Evolutionary conservation across 2,888 invertebrate species (phyloP).

Genomic region (Eurytoma adleriae): DNA sequence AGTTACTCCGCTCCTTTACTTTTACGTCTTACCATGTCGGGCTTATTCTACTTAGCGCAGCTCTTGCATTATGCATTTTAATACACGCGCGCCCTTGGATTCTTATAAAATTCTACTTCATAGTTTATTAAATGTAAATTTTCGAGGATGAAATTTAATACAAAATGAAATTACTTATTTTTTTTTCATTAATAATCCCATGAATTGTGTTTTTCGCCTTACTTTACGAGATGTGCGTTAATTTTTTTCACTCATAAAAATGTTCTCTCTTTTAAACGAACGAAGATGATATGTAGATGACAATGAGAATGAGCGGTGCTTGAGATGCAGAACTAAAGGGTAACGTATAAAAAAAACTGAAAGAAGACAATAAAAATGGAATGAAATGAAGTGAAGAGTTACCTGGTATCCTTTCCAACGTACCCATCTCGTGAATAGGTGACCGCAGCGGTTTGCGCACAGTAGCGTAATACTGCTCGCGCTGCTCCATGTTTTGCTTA

Average conservation of each 20-base stretch:
- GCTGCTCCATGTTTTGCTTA: constrained; percentile 75
- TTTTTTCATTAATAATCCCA: background rate
- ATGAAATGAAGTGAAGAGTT: constrained; percentile 54
- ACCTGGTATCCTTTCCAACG: constrained; percentile 75
- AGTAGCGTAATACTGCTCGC: constrained; percentile 75
- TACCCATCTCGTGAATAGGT: constrained; percentile 77
- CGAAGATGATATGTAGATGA: background rate
- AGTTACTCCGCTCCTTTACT: too few species aligned
- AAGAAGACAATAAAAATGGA: constrained; percentile 12
- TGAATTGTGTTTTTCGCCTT: background rate
- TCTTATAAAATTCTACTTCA: too few species aligned
- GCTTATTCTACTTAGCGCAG: too few species aligned
- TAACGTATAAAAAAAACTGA: background rate
- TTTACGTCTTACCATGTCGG: too few species aligned
- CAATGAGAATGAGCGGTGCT: background rate
- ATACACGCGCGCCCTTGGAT: too few species aligned
- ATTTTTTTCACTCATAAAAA: too few species aligned
- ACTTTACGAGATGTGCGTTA: too few species aligned
- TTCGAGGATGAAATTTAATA: too few species aligned
- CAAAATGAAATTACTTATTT: too few species aligned
- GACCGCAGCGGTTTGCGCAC: constrained; percentile 74
- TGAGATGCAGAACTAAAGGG: constrained; percentile 26
- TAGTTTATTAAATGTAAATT: too few species aligned
- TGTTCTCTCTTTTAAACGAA: too few species aligned
- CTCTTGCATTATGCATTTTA: too few species aligned